Evolutionary conservation across 2,888 invertebrate genomes (phyloP).

Genomic region (Bombyx huttoni): DNA sequence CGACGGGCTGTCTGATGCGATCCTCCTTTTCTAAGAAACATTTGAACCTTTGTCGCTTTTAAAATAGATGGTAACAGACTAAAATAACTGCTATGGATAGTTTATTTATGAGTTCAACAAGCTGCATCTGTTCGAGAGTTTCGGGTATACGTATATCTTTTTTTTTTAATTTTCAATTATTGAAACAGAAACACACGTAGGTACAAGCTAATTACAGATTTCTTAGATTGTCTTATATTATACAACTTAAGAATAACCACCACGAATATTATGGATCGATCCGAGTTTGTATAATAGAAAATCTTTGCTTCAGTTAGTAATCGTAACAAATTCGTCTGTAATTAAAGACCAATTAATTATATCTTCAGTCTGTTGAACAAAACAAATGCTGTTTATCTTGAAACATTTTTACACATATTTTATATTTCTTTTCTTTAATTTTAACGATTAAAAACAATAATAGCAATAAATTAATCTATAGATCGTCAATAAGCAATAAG

Average conservation of each 20-base stretch:
- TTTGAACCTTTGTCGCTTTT: conserved; percentile 18
- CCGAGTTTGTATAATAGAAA: no score
- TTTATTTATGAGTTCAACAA: background rate
- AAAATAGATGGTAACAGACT: conserved; percentile 10
- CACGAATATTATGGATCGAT: no score
- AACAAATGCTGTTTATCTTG: background rate
- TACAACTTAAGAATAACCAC: no score
- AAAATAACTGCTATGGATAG: background rate
- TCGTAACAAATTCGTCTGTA: no score
- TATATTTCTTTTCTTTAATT: background rate
- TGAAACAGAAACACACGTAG: no score
- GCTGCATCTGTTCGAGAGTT: background rate
- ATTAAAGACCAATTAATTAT: no score
- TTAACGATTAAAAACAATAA: background rate
- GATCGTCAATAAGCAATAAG: conserved; percentile 1
- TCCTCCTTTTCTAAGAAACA: conserved; percentile 52
- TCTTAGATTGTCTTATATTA: no score
- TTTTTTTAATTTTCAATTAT: no score
- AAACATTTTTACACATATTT: background rate
- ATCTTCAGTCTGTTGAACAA: no score
- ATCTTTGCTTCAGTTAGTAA: no score
- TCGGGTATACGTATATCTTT: background rate
- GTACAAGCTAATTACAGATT: no score
- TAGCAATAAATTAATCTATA: background rate
- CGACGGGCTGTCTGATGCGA: conserved; percentile 63